Evolutionary conservation across 2,113 vertebrate species (phyloP).

Genomic region (Corythaeola cristata): DNA sequence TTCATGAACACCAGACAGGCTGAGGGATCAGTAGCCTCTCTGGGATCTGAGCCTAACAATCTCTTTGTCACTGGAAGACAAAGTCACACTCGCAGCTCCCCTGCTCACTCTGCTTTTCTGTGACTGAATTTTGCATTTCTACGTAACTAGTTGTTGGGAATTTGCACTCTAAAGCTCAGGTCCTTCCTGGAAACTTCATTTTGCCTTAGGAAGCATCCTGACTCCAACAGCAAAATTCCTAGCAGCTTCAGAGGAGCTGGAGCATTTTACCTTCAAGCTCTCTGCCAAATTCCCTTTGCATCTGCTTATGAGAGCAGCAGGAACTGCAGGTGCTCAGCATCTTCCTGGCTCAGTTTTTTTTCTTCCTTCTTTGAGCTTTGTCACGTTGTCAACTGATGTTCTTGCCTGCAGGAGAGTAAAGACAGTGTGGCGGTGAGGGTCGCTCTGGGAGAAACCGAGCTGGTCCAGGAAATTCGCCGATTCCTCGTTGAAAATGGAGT

Average conservation of each 20-base stretch:
- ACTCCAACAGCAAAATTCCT: not conserved
- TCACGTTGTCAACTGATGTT: not conserved
- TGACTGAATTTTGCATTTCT: not conserved
- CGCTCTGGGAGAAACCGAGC: conserved; percentile 94
- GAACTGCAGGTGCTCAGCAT: not conserved
- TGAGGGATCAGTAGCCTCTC: not conserved
- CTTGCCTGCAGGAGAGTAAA: conserved; percentile 80
- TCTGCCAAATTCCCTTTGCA: not conserved
- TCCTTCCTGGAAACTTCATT: not conserved
- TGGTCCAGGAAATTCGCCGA: conserved; percentile 91
- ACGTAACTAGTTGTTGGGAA: not conserved
- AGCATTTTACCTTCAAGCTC: not conserved
- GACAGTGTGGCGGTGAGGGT: conserved; percentile 94
- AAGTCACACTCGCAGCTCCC: not conserved
- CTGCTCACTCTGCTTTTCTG: not conserved
- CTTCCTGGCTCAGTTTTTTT: not conserved
- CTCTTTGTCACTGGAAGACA: not conserved
- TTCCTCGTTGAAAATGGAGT: conserved; percentile 89
- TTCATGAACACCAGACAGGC: rapidly evolving
- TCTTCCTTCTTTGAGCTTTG: not conserved
- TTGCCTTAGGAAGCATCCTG: not conserved
- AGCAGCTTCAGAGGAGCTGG: not conserved
- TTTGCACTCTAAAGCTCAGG: not conserved
- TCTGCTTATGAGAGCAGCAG: not conserved
- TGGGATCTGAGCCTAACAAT: not conserved